These are phyloP conservation scores for Apis florea DNA, from an alignment of 1,140 invertebrate species.

Conservation along the genomic window DNA sequence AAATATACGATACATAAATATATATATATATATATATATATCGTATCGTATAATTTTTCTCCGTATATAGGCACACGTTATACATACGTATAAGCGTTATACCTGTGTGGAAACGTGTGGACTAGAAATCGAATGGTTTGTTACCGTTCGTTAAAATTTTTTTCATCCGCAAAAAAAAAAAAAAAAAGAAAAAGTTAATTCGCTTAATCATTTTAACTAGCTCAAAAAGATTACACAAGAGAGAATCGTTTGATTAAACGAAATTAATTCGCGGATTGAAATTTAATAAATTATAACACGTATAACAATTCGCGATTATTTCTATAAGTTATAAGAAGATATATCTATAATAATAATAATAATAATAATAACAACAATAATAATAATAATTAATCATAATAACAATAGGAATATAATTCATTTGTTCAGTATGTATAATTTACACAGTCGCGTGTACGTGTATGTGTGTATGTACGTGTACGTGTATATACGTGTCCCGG, in stretches of 20 bases:
- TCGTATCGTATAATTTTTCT: conserved; percentile 8
- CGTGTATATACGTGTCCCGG: conserved; percentile 58
- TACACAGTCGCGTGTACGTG: neutral
- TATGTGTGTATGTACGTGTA: conserved; percentile 33
- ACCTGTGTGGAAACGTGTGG: neutral
- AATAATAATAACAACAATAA: neutral
- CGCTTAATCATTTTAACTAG: conserved; percentile 17
- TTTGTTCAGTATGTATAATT: conserved; percentile 39
- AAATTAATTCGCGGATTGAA: conserved; percentile 61
- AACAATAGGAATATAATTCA: conserved; percentile 20
- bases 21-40: too few relatives aligned
- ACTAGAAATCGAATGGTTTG: too few relatives aligned
- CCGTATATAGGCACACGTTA: too few relatives aligned
- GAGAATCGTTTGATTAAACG: conserved; percentile 64
- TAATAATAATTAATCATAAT: neutral
- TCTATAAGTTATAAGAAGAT: conserved; percentile 16
- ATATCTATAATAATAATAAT: conserved; percentile 6
- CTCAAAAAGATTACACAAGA: conserved; percentile 53
- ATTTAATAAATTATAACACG: conserved; percentile 50
- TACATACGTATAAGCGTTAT: neutral
- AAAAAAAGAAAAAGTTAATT: too few relatives aligned
- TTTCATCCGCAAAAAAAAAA: too few relatives aligned
- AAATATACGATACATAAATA: neutral
- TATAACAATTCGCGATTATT: conserved; percentile 36
- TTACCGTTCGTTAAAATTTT: too few relatives aligned